Evolutionary conservation across 2,797 vertebrate species (phyloP), one percentile per base, ranked within the genome.

Genomic region (Lithobates pipiens): DNA sequence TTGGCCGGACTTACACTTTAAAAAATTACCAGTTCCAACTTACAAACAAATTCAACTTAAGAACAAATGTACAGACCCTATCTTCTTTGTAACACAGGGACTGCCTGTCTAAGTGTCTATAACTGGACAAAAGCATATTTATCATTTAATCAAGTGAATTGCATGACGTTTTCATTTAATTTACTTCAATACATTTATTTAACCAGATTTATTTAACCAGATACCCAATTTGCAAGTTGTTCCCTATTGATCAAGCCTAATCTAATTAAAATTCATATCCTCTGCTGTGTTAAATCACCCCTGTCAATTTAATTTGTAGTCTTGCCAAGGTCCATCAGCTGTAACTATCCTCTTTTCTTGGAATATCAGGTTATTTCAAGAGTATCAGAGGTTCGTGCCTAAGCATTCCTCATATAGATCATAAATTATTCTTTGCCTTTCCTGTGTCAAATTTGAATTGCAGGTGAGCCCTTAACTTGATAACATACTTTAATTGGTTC

Each of bases 221-320:
- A 39, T 61, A 10, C 21, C 8, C 54, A 2, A 18, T 25, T 57
- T 74, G n/a, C 68, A 23, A 46, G 2, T 73, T 69, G 34, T 76
- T 71, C 68, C 29, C 61, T 29, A 27, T 57, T 69, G 71, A 68
- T 75, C 25, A 25, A 57, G 54, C 2, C 71, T 80, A 80, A 75
- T 85, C 71, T 80, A 80, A 75, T 85, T 85, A 68, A 15, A 69
- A 75, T 85, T 76, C 61, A 34, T 34, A 54, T 80, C 69, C 57
- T 65, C 10, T 15, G 27, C 71, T 75, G 18, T 27, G 21, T 75
- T 57, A 29, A 75, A 80, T 80, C 84, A 85, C 71, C 29, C 44
- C 72, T 89, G 84, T 68, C 86, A 80, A 42, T 89, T 91, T 85
- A 57, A 82, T 87, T 89, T 81, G 74, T 89, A 88, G 34, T 89